Evolutionary conservation across 1,140 invertebrate species (phyloP).

Genomic region (Neoseiulus cucumeris): DNA sequence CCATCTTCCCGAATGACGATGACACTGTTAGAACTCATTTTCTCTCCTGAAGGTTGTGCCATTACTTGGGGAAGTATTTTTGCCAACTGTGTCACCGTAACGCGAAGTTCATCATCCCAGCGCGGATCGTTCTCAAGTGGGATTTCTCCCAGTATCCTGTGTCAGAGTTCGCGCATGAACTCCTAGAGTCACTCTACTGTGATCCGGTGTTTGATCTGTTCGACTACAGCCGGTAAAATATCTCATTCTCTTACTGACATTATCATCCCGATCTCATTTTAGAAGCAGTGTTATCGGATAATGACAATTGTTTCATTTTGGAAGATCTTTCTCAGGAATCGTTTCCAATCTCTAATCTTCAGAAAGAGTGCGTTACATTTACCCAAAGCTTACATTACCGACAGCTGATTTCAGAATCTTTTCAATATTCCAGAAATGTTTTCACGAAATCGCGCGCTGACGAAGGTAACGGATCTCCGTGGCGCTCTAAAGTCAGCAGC

Average conservation of each 20-base stretch:
- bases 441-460: slow-evolving; percentile 34
- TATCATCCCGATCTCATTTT: slow-evolving; percentile 19
- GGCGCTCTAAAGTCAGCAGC: slow-evolving; percentile 55
- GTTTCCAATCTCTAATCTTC: too few species aligned
- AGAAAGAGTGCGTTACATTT: too few species aligned
- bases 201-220: slow-evolving; percentile 58
- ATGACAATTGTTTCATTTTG: too few species aligned
- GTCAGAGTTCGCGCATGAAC: slow-evolving; percentile 53
- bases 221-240: slow-evolving; percentile 43
- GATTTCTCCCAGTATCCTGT: slow-evolving; percentile 42
- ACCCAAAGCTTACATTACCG: not conserved
- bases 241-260: slow-evolving; percentile 48
- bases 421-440: slow-evolving; percentile 39
- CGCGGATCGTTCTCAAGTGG: slow-evolving; percentile 50
- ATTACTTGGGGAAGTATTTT: slow-evolving; percentile 67
- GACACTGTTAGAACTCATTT: too few species aligned
- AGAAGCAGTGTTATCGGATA: not conserved
- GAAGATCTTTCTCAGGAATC: too few species aligned
- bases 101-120: slow-evolving; percentile 50
- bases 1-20: too few species aligned
- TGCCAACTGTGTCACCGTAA: slow-evolving; percentile 70
- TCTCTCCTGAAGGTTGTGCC: slow-evolving; percentile 40
- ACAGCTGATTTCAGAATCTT: slow-evolving; percentile 19
- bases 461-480: slow-evolving; percentile 22
- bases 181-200: slow-evolving; percentile 49